Evolutionary conservation across 1,140 invertebrate species (phyloP), one percentile per base, ranked within the genome.

Genomic region (Anastrepha obliqua): DNA sequence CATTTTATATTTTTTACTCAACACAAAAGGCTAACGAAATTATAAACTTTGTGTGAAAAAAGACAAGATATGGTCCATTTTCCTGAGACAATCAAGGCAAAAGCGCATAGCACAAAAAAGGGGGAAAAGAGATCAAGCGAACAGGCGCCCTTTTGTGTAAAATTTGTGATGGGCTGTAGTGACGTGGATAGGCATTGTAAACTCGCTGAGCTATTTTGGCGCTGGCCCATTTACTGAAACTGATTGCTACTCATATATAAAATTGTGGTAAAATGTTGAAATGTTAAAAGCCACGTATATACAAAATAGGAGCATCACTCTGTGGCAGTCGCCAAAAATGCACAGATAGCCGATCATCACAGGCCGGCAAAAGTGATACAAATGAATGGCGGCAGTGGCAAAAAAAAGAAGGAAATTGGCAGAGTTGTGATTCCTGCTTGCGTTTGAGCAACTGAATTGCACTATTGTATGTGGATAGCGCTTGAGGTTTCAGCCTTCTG

Each of bases 11-110:
- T 81, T 81, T 55, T 51, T 17, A 81, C 74, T 55, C 47, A n/a
- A 81, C 74, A 81, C 67, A 47, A 74, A 81, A 29, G 20, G 47
- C 74, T 81, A 81, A 81, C 74, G 74, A 51, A 81, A 81, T 81
- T 47, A 81, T 81, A 81, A 81, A 81, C 74, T 58, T 81, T 67
- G 51, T 81, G 42, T 81, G 74, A 81, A 81, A 81, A 81, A 47
- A 29, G 47, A 2, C 74, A 81, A 81, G 55, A 55, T 6, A 55
- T 8, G 51, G 74, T 8, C 64, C 47, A 81, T 55, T 81, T n/a
- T n/a, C 7, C 74, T 29, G 74, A 78, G 74, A 55, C 74, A 78
- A 78, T 51, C 74, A 55, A 81, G 47, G 47, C 15, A 42, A 55
- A n/a, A 20, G 44, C 74, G 17, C 7, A 51, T n/a, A 1, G n/a